phyloP scores from a whole-genome alignment of 2,797 vertebrate species.

The Onychomys torridus region DNA sequence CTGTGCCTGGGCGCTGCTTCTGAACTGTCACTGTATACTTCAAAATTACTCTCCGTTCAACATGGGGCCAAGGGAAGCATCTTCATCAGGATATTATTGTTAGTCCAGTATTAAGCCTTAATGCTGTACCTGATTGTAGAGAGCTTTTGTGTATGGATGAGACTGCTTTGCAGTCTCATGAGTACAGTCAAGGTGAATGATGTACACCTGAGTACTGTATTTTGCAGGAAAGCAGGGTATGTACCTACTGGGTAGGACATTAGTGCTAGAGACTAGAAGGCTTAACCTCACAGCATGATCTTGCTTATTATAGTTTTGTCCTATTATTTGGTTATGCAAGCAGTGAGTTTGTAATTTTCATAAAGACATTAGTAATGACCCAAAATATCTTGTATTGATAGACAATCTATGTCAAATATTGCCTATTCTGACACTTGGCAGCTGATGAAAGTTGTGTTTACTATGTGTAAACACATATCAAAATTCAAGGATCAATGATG shows the following conservation, averaged over 20 bases:
- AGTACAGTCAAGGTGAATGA: neutral
- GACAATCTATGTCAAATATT: neutral
- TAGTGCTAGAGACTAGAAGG: neutral
- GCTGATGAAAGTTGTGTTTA: neutral
- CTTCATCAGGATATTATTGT: neutral
- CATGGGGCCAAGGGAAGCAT: neutral
- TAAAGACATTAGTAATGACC: neutral
- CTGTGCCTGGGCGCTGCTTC: neutral
- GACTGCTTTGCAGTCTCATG: neutral
- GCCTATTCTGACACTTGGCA: neutral
- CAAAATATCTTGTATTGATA: neutral
- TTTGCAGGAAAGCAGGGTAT: neutral
- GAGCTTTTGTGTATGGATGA: neutral
- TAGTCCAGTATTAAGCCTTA: neutral
- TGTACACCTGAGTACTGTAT: neutral
- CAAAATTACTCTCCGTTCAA: neutral
- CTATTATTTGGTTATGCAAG: conserved; percentile 13
- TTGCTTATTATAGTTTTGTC: neutral
- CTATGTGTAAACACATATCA: neutral
- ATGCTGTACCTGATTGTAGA: neutral
- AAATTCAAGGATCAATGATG: neutral
- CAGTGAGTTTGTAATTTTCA: neutral
- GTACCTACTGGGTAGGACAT: neutral
- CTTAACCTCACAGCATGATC: neutral
- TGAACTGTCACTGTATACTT: neutral